Conservation (phyloP, 2,888 invertebrate genomes). For the Keiferia lycopersicella region DNA sequence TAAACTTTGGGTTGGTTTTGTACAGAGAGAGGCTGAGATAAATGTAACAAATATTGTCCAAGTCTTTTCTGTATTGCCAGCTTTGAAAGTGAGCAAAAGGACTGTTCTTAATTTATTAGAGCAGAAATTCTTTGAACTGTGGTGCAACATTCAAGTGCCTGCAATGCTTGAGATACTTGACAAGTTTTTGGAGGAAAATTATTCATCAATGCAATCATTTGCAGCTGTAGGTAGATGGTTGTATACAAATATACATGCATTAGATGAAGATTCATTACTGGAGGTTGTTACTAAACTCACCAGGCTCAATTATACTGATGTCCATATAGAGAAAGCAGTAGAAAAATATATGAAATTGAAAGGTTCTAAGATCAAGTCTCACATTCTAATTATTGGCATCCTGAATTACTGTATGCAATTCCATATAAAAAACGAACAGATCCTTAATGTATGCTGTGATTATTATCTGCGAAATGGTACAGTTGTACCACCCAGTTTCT, state of each 20-base stretch:
- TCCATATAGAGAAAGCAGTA: constrained; percentile 80
- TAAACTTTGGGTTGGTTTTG: constrained; percentile 85
- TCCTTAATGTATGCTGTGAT: constrained; percentile 81
- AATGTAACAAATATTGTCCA: constrained; percentile 79
- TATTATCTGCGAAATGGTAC: constrained; percentile 76
- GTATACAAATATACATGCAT: constrained; percentile 80
- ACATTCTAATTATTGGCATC: constrained; percentile 81
- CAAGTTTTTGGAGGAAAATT: constrained; percentile 62
- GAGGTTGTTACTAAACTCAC: constrained; percentile 79
- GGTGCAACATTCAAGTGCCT: constrained; percentile 76
- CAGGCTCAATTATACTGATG: constrained; percentile 78
- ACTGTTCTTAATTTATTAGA: constrained; percentile 81
- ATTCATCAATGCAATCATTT: constrained; percentile 66
- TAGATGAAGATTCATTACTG: constrained; percentile 80
- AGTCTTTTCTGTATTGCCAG: constrained; percentile 80
- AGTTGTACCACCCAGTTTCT: constrained; percentile 73
- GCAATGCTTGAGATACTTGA: constrained; percentile 75
- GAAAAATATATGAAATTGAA: constrained; percentile 83
- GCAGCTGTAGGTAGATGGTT: constrained; percentile 79
- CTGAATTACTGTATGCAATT: constrained; percentile 83
- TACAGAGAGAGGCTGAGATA: constrained; percentile 80
- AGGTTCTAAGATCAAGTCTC: constrained; percentile 66
- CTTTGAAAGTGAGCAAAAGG: constrained; percentile 81
- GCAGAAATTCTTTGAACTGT: constrained; percentile 78
- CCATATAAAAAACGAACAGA: constrained; percentile 77